phyloP scores from a whole-genome alignment of 2,113 vertebrate genomes.

The Myotis yumanensis region DNA sequence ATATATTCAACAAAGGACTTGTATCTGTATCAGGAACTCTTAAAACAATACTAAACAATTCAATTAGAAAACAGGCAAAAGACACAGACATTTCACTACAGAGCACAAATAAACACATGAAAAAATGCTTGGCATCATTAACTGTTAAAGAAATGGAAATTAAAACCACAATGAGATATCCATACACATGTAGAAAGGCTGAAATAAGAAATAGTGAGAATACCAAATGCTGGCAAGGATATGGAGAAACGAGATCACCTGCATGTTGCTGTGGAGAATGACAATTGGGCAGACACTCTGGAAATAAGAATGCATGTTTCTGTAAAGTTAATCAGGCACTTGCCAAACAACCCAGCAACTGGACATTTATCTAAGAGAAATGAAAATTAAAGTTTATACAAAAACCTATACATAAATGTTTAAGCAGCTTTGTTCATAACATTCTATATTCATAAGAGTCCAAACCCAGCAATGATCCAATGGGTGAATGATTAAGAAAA shows the following conservation, averaged over 20 bases:
- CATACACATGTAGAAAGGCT: not conserved
- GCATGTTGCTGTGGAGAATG: not conserved
- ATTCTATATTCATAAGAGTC: not conserved
- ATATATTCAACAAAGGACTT: not conserved
- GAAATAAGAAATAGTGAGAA: not conserved
- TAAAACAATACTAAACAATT: not conserved
- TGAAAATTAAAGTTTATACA: not conserved
- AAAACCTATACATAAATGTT: not conserved
- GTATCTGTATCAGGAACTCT: not conserved
- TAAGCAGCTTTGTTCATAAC: not conserved
- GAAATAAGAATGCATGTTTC: not conserved
- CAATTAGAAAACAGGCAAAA: not conserved
- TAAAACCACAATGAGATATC: not conserved
- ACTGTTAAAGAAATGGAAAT: not conserved
- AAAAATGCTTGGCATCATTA: not conserved
- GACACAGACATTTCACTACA: not conserved
- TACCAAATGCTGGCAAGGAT: not conserved
- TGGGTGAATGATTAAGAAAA: not conserved
- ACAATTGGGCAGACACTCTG: not conserved
- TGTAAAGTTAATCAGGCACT: not conserved
- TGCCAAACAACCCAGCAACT: not conserved
- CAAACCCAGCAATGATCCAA: not conserved
- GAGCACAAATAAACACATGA: not conserved
- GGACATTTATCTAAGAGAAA: slow-evolving; percentile 13
- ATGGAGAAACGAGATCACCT: not conserved